phyloP scores from a whole-genome alignment of 1,140 invertebrate species.

The Plodia interpunctella region DNA sequence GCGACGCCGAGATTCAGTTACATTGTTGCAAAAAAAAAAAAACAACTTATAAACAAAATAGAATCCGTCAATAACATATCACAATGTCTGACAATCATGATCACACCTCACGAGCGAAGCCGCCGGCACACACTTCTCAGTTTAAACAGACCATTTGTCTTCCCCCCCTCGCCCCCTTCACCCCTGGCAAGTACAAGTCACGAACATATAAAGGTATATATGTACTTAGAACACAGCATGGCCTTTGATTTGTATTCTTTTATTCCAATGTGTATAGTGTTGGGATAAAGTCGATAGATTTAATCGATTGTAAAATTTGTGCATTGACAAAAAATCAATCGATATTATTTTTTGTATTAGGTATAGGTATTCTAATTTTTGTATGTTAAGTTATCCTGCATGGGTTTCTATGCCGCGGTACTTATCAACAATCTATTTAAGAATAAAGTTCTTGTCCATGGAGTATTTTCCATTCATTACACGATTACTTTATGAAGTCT shows the following conservation, averaged over 20 bases:
- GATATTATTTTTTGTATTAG: too few relatives aligned
- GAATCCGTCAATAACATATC: not conserved
- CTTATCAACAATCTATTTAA: too few relatives aligned
- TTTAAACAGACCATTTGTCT: not conserved
- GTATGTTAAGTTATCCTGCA: too few relatives aligned
- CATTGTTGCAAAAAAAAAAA: too few relatives aligned
- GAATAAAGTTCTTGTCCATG: too few relatives aligned
- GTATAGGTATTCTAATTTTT: too few relatives aligned
- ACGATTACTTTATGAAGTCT: too few relatives aligned
- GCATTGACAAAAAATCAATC: too few relatives aligned
- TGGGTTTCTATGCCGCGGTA: too few relatives aligned
- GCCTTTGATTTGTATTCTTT: conserved; percentile 1
- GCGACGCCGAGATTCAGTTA: too few relatives aligned
- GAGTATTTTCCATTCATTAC: too few relatives aligned
- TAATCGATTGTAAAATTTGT: not conserved
- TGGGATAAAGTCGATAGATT: not conserved
- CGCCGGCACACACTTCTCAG: not conserved
- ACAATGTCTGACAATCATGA: not conserved
- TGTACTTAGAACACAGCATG: not conserved
- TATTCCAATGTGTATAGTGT: not conserved
- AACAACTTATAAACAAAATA: not conserved
- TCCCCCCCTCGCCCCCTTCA: not conserved
- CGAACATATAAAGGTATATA: not conserved
- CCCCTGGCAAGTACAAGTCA: not conserved
- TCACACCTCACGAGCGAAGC: not conserved